Conservation (phyloP, 2,888 invertebrate genomes). For the Pachydiplax longipennis region DNA sequence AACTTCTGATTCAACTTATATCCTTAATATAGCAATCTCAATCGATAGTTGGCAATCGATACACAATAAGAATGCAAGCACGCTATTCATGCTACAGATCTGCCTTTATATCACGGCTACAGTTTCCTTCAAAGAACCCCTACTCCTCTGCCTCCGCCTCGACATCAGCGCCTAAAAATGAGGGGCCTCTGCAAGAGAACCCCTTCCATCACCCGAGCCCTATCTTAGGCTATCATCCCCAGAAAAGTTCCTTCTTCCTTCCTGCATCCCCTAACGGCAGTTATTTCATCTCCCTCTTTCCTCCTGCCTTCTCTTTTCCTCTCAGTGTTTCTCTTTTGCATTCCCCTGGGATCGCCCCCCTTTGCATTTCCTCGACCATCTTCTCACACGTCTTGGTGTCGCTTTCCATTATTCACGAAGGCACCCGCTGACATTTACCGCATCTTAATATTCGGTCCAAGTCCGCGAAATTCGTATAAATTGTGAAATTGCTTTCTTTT, state of each 20-base stretch:
- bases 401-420: neutral
- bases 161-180: too few species aligned
- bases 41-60: too few species aligned
- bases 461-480: neutral
- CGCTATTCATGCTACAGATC: too few species aligned
- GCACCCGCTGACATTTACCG: neutral
- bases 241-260: neutral
- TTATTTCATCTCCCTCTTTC: neutral
- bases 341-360: neutral
- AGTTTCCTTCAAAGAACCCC: too few species aligned
- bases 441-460: neutral
- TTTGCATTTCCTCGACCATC: neutral
- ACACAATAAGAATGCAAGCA: too few species aligned
- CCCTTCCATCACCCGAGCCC: neutral
- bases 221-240: neutral
- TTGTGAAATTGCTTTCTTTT: neutral
- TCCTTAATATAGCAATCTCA: too few species aligned
- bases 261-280: neutral
- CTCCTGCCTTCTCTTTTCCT: neutral
- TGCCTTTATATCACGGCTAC: too few species aligned
- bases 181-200: neutral
- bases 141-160: too few species aligned
- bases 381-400: neutral
- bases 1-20: too few species aligned
- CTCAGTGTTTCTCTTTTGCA: neutral